A percentile compares a stretch with the other conserved stretches of the same genome.
These are phyloP conservation scores for Oreonectes daqikongensis DNA, from an alignment of 2,797 vertebrate species.

Conservation along the genomic window DNA sequence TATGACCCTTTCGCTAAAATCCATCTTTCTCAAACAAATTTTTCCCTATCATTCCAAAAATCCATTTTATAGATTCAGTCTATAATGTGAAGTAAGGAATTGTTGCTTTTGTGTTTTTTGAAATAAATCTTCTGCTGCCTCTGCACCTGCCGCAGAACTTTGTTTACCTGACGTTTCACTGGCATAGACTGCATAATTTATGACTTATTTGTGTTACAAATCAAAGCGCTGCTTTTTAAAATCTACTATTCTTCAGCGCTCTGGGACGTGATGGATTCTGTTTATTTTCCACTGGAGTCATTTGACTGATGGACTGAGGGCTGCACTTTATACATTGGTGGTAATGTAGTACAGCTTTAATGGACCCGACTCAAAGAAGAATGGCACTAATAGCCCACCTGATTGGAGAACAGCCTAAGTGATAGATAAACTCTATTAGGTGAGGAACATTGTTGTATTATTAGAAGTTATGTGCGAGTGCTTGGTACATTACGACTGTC, in stretches of 20 bases:
- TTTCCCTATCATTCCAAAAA: conserved; percentile 17
- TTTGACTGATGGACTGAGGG: conserved; percentile 68
- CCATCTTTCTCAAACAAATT: background rate
- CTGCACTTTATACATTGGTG: conserved; percentile 44
- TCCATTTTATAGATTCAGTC: background rate
- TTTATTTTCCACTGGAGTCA: conserved; percentile 64
- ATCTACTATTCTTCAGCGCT: conserved; percentile 59
- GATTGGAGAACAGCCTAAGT: conserved; percentile 10
- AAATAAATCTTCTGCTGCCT: conserved; percentile 10
- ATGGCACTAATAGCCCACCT: conserved; percentile 29
- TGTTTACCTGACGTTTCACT: conserved; percentile 24
- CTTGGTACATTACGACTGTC: background rate
- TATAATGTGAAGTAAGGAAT: conserved; percentile 3
- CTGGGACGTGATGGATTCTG: conserved; percentile 69
- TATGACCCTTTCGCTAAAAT: background rate
- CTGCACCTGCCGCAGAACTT: background rate
- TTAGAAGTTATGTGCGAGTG: background rate
- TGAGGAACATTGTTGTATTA: background rate
- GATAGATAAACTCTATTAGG: background rate
- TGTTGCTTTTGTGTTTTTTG: conserved; percentile 12
- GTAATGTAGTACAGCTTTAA: conserved; percentile 41
- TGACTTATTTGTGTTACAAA: conserved; percentile 60
- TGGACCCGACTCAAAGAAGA: conserved; percentile 26
- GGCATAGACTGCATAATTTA: conserved; percentile 60
- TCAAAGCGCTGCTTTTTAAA: conserved; percentile 61